These are phyloP conservation scores for Drosophila macrospina DNA, from an alignment of 2,888 invertebrate species.

Conservation along the genomic window DNA sequence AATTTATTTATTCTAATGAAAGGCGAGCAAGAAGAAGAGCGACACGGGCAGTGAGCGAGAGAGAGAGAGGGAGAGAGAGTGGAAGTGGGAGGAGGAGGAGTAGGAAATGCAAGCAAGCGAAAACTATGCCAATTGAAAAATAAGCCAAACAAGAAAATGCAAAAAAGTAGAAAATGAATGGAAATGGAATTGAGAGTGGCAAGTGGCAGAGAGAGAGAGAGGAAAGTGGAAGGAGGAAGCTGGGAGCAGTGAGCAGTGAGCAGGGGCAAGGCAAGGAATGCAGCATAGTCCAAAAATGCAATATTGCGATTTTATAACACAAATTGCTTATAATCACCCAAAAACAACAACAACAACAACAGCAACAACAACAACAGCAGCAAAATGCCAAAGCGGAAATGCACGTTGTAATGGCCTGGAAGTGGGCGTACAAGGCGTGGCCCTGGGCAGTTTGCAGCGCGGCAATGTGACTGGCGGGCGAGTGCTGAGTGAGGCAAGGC, in stretches of 20 bases:
- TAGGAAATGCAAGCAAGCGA: conserved; percentile 59
- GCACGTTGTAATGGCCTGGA: conserved; percentile 75
- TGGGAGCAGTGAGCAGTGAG: too few relatives aligned
- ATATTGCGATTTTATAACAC: conserved; percentile 78
- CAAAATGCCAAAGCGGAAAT: conserved; percentile 66
- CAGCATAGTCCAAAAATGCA: conserved; percentile 65
- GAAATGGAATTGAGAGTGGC: conserved; percentile 2
- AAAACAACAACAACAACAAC: conserved; percentile 38
- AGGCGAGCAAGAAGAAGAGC: neutral
- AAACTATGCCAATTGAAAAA: conserved; percentile 74
- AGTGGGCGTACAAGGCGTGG: conserved; percentile 52
- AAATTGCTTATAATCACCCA: conserved; percentile 76
- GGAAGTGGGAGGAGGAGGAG: neutral
- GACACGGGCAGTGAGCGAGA: neutral
- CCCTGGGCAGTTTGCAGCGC: conserved; percentile 3
- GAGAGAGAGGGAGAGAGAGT: neutral
- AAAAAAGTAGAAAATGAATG: conserved; percentile 51
- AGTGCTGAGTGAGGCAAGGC: neutral
- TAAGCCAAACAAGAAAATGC: conserved; percentile 67
- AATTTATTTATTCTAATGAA: conserved; percentile 29
- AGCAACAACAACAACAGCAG: neutral
- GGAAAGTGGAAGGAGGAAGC: too few relatives aligned
- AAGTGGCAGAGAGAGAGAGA: neutral
- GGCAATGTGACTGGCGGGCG: too few relatives aligned
- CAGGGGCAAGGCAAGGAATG: neutral